These are phyloP conservation scores for Sepiola atlantica DNA, from an alignment of 2,888 invertebrate genomes.

Conservation along the genomic window DNA sequence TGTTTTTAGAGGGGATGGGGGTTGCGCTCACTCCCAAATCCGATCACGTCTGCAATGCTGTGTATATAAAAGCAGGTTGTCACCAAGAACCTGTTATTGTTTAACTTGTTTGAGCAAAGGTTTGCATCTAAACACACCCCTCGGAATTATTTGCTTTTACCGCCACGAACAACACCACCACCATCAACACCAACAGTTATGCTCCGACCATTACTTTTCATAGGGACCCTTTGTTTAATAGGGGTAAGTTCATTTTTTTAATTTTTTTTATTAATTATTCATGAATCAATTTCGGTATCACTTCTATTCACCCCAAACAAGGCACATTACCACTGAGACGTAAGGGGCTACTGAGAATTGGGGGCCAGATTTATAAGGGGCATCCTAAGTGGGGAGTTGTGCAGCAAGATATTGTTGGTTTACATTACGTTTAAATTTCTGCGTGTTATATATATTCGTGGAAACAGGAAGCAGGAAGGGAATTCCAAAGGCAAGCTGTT, in stretches of 20 bases:
- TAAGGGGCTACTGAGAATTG: too few species aligned
- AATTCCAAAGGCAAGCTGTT: too few species aligned
- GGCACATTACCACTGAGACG: too few species aligned
- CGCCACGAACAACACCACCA: background rate
- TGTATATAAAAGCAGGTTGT: background rate
- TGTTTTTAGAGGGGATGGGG: too few species aligned
- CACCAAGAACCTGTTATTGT: background rate
- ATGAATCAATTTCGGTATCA: too few species aligned
- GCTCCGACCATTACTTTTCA: background rate
- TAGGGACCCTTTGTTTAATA: background rate
- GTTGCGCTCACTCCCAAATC: background rate
- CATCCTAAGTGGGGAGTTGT: too few species aligned
- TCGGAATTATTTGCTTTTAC: background rate
- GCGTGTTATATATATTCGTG: too few species aligned
- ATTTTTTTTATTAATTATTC: background rate
- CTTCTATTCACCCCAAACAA: too few species aligned
- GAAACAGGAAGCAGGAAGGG: too few species aligned
- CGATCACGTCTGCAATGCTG: background rate
- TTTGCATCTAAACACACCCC: background rate
- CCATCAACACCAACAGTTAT: background rate
- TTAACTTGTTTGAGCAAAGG: background rate
- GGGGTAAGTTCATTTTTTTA: background rate
- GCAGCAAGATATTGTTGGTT: too few species aligned
- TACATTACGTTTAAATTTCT: too few species aligned
- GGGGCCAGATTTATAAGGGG: too few species aligned